Percentiles rank a stretch among this genome's conserved stretches.
Evolutionary conservation across 2,797 vertebrate species (phyloP).

Genomic region (Pogonophryne albipinna): DNA sequence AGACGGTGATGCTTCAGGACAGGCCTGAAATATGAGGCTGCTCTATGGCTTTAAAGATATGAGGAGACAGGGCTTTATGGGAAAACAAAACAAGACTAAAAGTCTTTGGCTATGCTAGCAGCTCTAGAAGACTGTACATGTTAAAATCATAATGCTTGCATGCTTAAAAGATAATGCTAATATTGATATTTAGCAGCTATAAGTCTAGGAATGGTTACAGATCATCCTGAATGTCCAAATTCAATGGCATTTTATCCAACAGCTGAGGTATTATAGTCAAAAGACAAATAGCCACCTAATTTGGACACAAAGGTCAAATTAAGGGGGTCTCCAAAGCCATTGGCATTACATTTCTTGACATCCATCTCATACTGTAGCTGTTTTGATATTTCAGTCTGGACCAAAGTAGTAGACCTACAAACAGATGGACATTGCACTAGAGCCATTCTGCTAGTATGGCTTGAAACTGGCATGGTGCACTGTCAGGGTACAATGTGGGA

Average conservation of each 20-base stretch:
- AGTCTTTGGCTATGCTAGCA: not conserved
- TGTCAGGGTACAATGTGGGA: slow-evolving; percentile 19
- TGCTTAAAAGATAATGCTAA: not conserved
- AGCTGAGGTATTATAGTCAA: not conserved
- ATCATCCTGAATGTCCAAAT: not conserved
- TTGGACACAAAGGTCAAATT: not conserved
- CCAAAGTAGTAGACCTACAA: not conserved
- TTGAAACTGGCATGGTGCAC: not conserved
- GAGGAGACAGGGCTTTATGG: not conserved
- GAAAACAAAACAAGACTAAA: slow-evolving; percentile 15
- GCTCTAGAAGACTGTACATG: slow-evolving; percentile 1
- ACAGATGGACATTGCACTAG: not conserved
- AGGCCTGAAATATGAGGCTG: slow-evolving; percentile 14
- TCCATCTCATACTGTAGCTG: not conserved
- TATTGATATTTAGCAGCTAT: not conserved
- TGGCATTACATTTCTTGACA: not conserved
- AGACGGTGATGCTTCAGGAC: slow-evolving; percentile 53
- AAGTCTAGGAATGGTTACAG: too few species aligned
- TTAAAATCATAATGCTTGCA: not conserved
- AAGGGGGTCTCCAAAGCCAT: not conserved
- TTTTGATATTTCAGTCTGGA: slow-evolving; percentile 11
- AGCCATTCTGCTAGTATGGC: not conserved
- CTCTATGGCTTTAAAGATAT: slow-evolving; percentile 23
- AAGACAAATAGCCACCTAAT: not conserved
- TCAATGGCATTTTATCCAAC: not conserved